These are phyloP conservation scores for Anastrepha ludens DNA, from an alignment of 1,140 invertebrate species.

Conservation along the genomic window DNA sequence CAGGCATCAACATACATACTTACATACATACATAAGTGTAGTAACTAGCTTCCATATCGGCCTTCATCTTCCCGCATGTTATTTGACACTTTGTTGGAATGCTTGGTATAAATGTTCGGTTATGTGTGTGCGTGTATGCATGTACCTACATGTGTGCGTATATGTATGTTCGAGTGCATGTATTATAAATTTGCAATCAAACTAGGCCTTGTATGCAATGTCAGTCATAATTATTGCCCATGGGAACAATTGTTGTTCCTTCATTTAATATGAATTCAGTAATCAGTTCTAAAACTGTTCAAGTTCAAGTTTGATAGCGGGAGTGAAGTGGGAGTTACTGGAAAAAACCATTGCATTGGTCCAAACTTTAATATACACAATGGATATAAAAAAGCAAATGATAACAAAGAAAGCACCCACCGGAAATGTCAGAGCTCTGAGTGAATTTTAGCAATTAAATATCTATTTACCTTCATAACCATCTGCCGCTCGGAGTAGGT, in stretches of 20 bases:
- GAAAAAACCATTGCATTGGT: too few species aligned
- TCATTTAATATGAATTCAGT: background rate
- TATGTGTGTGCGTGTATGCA: background rate
- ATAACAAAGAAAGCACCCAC: too few species aligned
- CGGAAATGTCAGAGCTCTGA: too few species aligned
- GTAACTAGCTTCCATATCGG: background rate
- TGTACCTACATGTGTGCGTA: background rate
- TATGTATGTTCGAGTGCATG: background rate
- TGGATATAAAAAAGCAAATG: too few species aligned
- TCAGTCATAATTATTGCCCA: background rate
- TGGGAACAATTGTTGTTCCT: background rate
- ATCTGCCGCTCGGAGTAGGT: too few species aligned
- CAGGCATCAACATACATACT: background rate
- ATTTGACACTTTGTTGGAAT: background rate
- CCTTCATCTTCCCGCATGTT: conserved; percentile 22
- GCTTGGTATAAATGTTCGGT: background rate
- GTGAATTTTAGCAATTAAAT: too few species aligned
- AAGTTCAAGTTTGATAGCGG: conserved; percentile 25
- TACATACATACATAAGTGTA: background rate
- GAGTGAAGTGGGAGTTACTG: too few species aligned
- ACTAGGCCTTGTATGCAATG: background rate
- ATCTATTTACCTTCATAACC: too few species aligned
- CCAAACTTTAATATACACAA: too few species aligned
- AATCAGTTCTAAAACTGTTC: background rate
- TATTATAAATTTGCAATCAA: background rate